Evolutionary conservation across 2,888 invertebrate genomes (phyloP).

Genomic region (Luffia ferchaultella): DNA sequence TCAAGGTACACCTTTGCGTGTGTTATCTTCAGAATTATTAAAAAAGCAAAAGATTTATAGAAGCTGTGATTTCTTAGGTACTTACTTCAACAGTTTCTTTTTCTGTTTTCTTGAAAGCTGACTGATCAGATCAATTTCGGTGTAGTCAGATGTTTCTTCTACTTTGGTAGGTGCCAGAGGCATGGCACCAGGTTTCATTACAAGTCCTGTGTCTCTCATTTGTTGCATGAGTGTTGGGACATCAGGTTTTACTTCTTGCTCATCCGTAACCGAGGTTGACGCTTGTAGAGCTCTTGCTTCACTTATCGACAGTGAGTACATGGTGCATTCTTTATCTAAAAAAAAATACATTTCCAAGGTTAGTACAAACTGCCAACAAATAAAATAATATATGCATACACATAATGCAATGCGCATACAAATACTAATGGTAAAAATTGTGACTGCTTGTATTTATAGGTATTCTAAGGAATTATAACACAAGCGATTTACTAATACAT

Average conservation of each 20-base stretch:
- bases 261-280: constrained; percentile 77
- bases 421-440: no score
- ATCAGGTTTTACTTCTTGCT: constrained; percentile 62
- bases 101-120: constrained; percentile 89
- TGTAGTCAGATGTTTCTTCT: constrained; percentile 65
- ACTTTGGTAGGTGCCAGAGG: constrained; percentile 63
- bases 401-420: no score
- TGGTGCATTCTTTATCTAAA: constrained; percentile 92
- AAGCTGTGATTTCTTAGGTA: no score
- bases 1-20: no score
- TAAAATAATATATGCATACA: no score
- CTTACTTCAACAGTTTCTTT: constrained; percentile 86
- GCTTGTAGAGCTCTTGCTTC: constrained; percentile 80
- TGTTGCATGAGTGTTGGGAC: constrained; percentile 81
- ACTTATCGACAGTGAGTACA: constrained; percentile 87
- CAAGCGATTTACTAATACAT: no score
- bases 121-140: constrained; percentile 84
- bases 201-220: constrained; percentile 88
- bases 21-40: no score
- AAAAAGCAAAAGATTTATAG: no score
- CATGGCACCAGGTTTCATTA: constrained; percentile 81
- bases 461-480: no score
- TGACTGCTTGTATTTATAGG: no score
- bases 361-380: no score
- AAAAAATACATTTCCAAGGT: constrained; percentile 16